Base-by-base conservation (phyloP, 1,140 invertebrate genomes). In the Calliopsis andreniformis region DNA sequence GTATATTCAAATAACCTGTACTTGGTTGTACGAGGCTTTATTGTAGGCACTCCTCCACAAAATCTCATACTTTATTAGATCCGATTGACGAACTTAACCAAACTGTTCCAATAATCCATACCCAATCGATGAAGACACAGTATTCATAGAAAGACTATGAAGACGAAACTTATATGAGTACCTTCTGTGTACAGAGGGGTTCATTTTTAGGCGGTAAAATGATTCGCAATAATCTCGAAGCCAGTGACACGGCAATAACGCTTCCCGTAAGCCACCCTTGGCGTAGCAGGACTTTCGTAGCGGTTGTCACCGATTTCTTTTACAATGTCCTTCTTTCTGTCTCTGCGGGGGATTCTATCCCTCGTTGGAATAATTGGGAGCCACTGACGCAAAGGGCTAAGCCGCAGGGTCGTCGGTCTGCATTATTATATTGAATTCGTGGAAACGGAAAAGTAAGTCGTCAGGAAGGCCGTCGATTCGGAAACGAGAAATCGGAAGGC, bases 181-280 rank as follows among this genome's bases (percentile, higher is more conserved):
- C 28, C 20, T 28, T 67, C 62, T 51, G 56, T 68, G 49, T 75
- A 67, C 70, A 47, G 53, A 75, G 51, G 78, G 80, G 70, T 77
- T 89, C 76, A 87, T 79, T 89, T 89, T 89, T 87, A 88, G 87
- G 87, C 78, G 85, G 84, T 87, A 88, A 89, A 89, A 87, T 88
- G 84, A 88, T 87, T 89, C 87, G 85, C 83, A 85, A 88, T 89
- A 89, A 88, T 89, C 88, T 83, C 30, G 79, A 82, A 89, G 88
- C 86, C 85, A 76, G 87, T 88, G 86, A 87, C 84, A 88, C 66
- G 86, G 86, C 81, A 89, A 89, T 89, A 89, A 88, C 76, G 79
- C 49, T 87, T 87, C 76, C 71, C 76, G 70, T 88, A 83, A 87
- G 82, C 80, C 80, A 88, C 84, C 86, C 87, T 86, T 85, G 12